Base-by-base conservation (phyloP, 2,888 invertebrate genomes). In the Pecten maximus region DNA sequence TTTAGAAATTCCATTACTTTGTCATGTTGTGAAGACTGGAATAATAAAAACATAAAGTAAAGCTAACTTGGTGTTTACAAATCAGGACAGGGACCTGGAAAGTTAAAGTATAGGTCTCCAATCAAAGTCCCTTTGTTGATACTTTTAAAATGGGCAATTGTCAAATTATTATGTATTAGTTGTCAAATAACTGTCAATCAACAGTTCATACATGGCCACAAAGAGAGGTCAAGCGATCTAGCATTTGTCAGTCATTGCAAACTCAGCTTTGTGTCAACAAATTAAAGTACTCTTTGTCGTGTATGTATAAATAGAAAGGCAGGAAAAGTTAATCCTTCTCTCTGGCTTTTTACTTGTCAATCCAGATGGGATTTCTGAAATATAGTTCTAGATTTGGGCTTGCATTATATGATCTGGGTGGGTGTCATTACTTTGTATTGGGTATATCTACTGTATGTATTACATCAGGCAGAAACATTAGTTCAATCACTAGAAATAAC, bases 401-500 rank as follows among this genome's bases (percentile, higher is more conserved):
- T 74, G 28, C 74, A 74, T 74, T 74, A 74, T 74, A 35, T 35
- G 28, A 74, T 74, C 74, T 74, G 74, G 74, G 74, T 74, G 74
- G 19, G 35, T 74, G 74, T 74, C 74, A 74, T 74, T 74, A 74
- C 74, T 15, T 74, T 28, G 74, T 74, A 74, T 74, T 74, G 28
- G 74, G 12, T 74, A 74, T 74, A 15, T 8, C 74, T 74, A 74
- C 35, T 74, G 74, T 74, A 10, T 28, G 15, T 23, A 74, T 10
- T 35, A 28, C 74, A 74, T 74, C 8, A 23, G 35, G 74, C 74
- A 74, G 74, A 74, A 74, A 74, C 19, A 74, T 74, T 74, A 74
- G 74, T 74, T 74, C 74, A 74, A 74, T 74, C 74, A 74, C 35
- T 35, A 74, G 74, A 74, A 35, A 74, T 74, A 74, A 74, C 74